A percentile compares a stretch with the other conserved stretches of the same genome.
Evolutionary conservation across 2,797 vertebrate genomes (phyloP).

Genomic region (Semaprochilodus insignis): DNA sequence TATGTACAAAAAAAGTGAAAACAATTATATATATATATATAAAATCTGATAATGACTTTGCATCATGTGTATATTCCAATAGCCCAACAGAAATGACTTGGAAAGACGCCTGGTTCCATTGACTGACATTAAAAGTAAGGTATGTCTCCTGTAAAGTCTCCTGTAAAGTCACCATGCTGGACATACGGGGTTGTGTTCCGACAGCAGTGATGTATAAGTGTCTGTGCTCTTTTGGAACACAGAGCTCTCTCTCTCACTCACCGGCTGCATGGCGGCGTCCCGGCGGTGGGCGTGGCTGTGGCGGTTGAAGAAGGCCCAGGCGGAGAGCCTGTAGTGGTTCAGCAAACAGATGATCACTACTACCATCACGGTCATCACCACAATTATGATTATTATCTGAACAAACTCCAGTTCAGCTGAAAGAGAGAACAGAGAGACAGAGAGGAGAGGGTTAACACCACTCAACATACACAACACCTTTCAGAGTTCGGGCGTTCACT

Average conservation of each 20-base stretch:
- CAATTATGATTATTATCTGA: constrained; percentile 89
- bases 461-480: not conserved
- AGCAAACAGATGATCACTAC: constrained; percentile 89
- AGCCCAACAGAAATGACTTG: too few species aligned
- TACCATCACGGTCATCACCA: constrained; percentile 91
- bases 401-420: constrained; percentile 91
- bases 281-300: constrained; percentile 81
- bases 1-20: too few species aligned
- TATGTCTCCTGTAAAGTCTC: too few species aligned
- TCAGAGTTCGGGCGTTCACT: too few species aligned
- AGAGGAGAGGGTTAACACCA: constrained; percentile 2
- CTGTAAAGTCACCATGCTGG: too few species aligned
- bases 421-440: constrained; percentile 46
- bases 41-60: too few species aligned
- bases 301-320: constrained; percentile 83
- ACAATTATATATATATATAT: too few species aligned
- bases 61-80: too few species aligned
- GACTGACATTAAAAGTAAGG: too few species aligned
- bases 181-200: too few species aligned
- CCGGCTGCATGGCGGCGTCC: constrained; percentile 72
- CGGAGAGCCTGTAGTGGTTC: constrained; percentile 89
- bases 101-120: too few species aligned
- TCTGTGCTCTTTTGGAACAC: not conserved
- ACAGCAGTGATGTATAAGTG: too few species aligned
- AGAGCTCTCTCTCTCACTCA: constrained; percentile 25